A percentile compares a stretch with the other conserved stretches of the same genome.
These are phyloP conservation scores for Phrynocephalus versicolor DNA, from an alignment of 2,113 vertebrate species.

Conservation along the genomic window DNA sequence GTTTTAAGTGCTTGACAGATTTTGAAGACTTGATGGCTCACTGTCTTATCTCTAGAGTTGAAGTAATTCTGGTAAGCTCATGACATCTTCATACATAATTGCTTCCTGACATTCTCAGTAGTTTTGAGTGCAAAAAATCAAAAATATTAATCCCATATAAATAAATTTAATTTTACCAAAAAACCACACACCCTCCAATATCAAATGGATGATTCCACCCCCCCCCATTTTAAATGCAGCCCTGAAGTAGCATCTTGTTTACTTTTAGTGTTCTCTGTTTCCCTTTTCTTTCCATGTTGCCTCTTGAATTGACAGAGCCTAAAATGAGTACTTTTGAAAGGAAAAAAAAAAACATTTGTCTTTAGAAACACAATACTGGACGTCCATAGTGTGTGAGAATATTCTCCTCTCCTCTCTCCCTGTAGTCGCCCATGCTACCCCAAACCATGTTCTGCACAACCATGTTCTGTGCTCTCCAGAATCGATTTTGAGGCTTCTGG, in stretches of 20 bases:
- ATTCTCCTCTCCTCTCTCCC: background rate
- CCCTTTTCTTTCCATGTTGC: background rate
- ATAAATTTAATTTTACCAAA: background rate
- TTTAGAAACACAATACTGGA: background rate
- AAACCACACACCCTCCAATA: background rate
- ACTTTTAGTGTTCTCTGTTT: background rate
- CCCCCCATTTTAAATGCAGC: background rate
- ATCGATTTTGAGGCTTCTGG: too few species aligned
- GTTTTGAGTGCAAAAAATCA: background rate
- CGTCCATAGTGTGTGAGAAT: background rate
- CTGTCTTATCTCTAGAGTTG: background rate
- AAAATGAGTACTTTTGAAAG: background rate
- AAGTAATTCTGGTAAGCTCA: conserved; percentile 4
- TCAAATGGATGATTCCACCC: background rate
- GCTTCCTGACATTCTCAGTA: background rate
- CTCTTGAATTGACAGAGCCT: background rate
- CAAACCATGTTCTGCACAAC: too few species aligned
- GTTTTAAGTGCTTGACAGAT: conserved; percentile 13
- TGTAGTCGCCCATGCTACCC: background rate
- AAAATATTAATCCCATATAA: background rate
- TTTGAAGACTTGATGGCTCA: conserved; percentile 17
- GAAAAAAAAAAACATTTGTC: background rate
- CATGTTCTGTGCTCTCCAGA: too few species aligned
- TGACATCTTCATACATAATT: background rate
- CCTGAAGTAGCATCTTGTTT: background rate